Percentiles rank a stretch among this genome's conserved stretches.
phyloP scores from a whole-genome alignment of 2,113 vertebrate genomes.

The Phrynosoma platyrhinos region DNA sequence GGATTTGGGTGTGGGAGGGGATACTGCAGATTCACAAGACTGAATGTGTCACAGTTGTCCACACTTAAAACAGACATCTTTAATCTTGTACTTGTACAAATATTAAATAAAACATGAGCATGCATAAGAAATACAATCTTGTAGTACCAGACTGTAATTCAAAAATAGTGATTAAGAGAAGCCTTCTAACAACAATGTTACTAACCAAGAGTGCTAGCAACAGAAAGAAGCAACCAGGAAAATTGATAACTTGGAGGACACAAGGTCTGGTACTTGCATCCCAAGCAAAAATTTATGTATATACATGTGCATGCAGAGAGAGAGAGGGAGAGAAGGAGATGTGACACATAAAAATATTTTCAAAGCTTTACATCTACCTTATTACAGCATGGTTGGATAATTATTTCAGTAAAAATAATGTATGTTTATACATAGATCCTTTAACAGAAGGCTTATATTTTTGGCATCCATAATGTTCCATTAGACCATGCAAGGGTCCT shows the following conservation, averaged over 20 bases:
- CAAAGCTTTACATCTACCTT: neutral
- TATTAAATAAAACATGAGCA: neutral
- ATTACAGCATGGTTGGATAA: neutral
- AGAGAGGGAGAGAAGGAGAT: too few species aligned
- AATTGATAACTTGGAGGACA: too few species aligned
- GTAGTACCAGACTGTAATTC: neutral
- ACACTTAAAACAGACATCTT: too few species aligned
- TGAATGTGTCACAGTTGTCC: too few species aligned
- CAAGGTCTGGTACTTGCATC: too few species aligned
- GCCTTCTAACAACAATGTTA: too few species aligned
- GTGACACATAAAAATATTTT: neutral
- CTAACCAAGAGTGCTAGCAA: neutral
- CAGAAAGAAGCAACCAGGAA: neutral
- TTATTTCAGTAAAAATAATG: conserved; percentile 1
- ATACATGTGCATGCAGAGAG: neutral
- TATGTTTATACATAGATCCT: neutral
- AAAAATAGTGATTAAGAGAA: conserved; percentile 1
- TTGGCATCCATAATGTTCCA: conserved; percentile 1
- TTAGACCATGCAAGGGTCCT: neutral
- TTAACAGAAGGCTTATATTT: conserved; percentile 6
- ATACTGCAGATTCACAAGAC: too few species aligned
- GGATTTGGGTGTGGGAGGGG: too few species aligned
- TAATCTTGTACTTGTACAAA: neutral
- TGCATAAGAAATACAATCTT: neutral
- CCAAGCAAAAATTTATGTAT: too few species aligned